Evolutionary conservation across 2,888 invertebrate genomes (phyloP).

Genomic region (Pediacus dermestoides): DNA sequence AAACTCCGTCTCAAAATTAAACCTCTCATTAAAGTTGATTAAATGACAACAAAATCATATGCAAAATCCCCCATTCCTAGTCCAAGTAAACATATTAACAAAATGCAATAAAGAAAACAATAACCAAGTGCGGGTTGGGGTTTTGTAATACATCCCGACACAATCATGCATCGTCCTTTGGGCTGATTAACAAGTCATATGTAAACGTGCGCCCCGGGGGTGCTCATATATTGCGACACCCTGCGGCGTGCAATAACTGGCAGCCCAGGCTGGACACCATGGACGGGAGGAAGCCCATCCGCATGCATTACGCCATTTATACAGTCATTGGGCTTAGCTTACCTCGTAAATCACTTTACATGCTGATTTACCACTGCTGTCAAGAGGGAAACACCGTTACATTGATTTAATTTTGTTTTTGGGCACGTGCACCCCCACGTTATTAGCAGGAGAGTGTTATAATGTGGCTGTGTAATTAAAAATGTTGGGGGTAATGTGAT

Average conservation of each 20-base stretch:
- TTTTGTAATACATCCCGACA: conserved; percentile 23
- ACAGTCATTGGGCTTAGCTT: conserved; percentile 28
- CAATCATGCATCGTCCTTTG: conserved; percentile 23
- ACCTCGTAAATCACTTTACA: conserved; percentile 34
- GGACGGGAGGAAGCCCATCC: conserved; percentile 24
- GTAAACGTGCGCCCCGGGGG: conserved; percentile 30
- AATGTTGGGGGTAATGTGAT: too few species aligned
- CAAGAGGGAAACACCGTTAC: conserved; percentile 18
- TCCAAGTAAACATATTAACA: too few species aligned
- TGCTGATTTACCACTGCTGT: conserved; percentile 31
- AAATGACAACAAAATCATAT: too few species aligned
- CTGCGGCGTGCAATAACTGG: conserved; percentile 33
- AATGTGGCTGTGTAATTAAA: too few species aligned
- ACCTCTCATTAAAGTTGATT: too few species aligned
- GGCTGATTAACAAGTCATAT: conserved; percentile 41
- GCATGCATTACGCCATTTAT: conserved; percentile 31
- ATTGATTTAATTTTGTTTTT: conserved; percentile 10
- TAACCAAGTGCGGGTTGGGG: conserved; percentile 21
- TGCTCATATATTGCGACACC: conserved; percentile 36
- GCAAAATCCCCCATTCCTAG: too few species aligned
- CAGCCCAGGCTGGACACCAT: conserved; percentile 21
- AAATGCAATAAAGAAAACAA: conserved; percentile 23
- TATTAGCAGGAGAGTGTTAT: too few species aligned
- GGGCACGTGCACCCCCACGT: conserved; percentile 11
- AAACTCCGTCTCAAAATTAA: too few species aligned